These are phyloP conservation scores for Cephus sareptanus DNA, from an alignment of 2,888 invertebrate genomes.

Conservation along the genomic window DNA sequence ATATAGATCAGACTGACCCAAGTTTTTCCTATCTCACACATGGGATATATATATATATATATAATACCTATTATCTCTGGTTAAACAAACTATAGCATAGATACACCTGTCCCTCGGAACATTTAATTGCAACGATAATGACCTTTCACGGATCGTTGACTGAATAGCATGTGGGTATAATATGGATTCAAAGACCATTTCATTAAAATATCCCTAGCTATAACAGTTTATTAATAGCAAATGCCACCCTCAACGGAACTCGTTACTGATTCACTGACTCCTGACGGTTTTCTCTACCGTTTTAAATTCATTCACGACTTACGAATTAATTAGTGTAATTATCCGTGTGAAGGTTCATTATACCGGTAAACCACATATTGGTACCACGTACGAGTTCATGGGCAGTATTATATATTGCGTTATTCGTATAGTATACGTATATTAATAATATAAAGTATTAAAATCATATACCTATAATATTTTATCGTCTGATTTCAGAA, in stretches of 20 bases:
- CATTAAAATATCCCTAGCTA: neutral
- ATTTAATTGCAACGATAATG: constrained; percentile 40
- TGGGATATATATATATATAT: neutral
- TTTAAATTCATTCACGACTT: neutral
- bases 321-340: neutral
- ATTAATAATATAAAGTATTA: neutral
- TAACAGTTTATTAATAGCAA: neutral
- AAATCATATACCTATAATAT: neutral
- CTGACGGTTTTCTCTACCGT: neutral
- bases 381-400: neutral
- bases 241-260: neutral
- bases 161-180: constrained; percentile 38
- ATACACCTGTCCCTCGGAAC: neutral
- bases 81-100: neutral
- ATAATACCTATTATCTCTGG: neutral
- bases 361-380: neutral
- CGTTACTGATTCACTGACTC: neutral
- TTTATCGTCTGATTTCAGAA: constrained; percentile 25
- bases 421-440: neutral
- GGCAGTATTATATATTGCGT: neutral
- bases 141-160: constrained; percentile 47
- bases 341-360: neutral
- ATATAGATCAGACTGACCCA: neutral
- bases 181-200: neutral
- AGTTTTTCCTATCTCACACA: neutral